Percentiles rank a stretch among this genome's conserved stretches.
Conservation (phyloP, 92 coral and sea anemone species). For the Siderastrea siderea region DNA sequence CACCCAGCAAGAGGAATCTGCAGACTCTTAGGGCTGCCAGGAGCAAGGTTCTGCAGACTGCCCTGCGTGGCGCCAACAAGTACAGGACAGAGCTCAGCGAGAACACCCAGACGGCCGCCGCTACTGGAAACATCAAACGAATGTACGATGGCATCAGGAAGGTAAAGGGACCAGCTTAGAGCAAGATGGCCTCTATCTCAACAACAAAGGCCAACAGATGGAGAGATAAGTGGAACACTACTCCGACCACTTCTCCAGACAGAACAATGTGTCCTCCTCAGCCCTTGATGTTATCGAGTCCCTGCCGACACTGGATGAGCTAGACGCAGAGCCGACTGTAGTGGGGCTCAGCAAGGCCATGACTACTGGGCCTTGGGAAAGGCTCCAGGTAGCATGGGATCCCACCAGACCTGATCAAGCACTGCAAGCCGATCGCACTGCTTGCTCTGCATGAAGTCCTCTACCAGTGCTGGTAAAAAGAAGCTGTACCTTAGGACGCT, state of each 20-base stretch:
- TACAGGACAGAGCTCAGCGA: conserved; percentile 6
- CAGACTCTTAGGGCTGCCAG: background rate
- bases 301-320: conserved; percentile 29
- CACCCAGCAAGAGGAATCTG: conserved; percentile 28
- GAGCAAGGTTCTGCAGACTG: conserved; percentile 27
- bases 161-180: conserved; percentile 46
- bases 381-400: conserved; percentile 36
- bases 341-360: conserved; percentile 45
- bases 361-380: conserved; percentile 21
- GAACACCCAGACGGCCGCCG: conserved; percentile 26
- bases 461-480: background rate
- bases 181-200: background rate
- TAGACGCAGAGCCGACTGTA: conserved; percentile 34
- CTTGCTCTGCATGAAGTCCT: background rate
- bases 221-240: conserved; percentile 55
- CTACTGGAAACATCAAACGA: conserved; percentile 10
- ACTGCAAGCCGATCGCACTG: background rate
- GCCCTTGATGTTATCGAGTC: conserved; percentile 29
- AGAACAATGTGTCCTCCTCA: conserved; percentile 16
- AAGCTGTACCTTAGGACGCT: conserved; percentile 52
- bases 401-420: conserved; percentile 39
- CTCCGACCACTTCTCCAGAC: conserved; percentile 39
- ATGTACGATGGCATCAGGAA: conserved; percentile 66
- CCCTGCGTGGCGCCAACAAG: background rate
- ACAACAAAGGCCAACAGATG: conserved; percentile 21